Evolutionary conservation across 2,113 vertebrate genomes (phyloP).

Genomic region (Phalacrocorax carbo): DNA sequence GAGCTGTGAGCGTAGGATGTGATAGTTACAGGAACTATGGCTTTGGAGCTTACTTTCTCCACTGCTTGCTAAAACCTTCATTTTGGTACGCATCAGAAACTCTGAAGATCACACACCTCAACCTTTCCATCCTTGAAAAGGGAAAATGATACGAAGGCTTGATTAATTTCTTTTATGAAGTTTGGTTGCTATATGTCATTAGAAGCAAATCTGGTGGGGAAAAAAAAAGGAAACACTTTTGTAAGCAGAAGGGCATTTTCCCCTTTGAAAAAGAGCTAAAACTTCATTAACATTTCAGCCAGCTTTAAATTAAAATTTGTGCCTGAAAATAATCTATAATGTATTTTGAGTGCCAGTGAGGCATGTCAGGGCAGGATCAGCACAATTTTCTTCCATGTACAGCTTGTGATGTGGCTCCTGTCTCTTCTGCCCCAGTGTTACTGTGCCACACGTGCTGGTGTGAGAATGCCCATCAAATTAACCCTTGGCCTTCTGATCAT

Average conservation of each 20-base stretch:
- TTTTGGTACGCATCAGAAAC: not conserved
- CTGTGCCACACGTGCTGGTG: not conserved
- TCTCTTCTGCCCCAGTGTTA: not conserved
- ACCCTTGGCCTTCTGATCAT: not conserved
- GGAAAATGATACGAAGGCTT: not conserved
- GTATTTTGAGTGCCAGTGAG: not conserved
- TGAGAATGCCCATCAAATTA: not conserved
- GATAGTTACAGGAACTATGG: not conserved
- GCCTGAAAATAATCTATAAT: conserved; percentile 32
- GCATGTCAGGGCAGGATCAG: not conserved
- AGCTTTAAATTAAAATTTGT: conserved; percentile 32
- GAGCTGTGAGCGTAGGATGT: not conserved
- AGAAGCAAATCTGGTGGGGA: not conserved
- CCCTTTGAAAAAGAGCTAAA: conserved; percentile 16
- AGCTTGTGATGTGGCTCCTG: not conserved
- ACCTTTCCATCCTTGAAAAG: not conserved
- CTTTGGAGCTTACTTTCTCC: conserved; percentile 14
- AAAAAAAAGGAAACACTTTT: not conserved
- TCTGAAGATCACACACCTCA: not conserved
- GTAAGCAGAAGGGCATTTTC: not conserved
- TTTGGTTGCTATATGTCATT: not conserved
- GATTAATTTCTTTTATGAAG: conserved; percentile 9
- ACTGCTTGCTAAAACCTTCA: not conserved
- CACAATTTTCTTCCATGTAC: not conserved
- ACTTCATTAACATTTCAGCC: conserved; percentile 35